Evolutionary conservation across 1,140 invertebrate genomes (phyloP).

Genomic region (Potamilus streckersoni): DNA sequence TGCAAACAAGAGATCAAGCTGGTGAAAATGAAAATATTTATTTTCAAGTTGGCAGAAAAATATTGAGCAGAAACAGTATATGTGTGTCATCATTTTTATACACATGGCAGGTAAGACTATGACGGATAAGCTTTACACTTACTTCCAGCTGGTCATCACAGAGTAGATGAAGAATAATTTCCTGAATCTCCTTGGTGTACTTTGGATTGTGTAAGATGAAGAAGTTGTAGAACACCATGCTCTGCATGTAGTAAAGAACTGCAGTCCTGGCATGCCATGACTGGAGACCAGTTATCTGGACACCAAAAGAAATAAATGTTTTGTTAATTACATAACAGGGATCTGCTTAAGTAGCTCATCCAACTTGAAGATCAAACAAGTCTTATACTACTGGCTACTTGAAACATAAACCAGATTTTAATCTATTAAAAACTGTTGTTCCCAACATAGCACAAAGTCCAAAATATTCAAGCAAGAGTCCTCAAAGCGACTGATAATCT

Average conservation of each 20-base stretch:
- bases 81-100: neutral
- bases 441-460: no score
- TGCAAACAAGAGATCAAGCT: neutral
- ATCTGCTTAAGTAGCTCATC: no score
- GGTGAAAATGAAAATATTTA: neutral
- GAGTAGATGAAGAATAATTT: conserved; percentile 57
- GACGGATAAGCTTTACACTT: neutral
- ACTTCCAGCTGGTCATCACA: conserved; percentile 67
- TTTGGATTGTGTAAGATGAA: conserved; percentile 67
- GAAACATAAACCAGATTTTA: no score
- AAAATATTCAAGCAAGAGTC: no score
- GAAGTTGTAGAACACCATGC: conserved; percentile 87
- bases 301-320: conserved; percentile 6
- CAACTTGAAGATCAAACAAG: no score
- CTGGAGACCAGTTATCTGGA: conserved; percentile 60
- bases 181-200: conserved; percentile 46
- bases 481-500: no score
- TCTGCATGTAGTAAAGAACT: conserved; percentile 82
- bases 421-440: no score
- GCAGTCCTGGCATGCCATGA: conserved; percentile 85
- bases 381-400: no score
- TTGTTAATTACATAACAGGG: no score
- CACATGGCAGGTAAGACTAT: neutral
- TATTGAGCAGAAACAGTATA: neutral
- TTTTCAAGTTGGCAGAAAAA: neutral